Conservation (phyloP, 1,140 invertebrate genomes). For the Hetaerina americana region DNA sequence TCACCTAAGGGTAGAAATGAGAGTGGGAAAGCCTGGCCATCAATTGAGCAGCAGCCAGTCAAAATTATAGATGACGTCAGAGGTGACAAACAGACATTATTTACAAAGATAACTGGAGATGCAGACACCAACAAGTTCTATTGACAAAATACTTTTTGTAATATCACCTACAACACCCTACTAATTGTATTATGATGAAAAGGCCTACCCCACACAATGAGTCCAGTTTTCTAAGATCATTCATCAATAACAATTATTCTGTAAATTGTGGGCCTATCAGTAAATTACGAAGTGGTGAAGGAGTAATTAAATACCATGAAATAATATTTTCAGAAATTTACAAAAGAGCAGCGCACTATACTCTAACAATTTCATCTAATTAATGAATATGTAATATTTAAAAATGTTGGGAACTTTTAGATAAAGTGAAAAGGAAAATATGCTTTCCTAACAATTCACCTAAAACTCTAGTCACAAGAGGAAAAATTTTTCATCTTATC, state of each 20-base stretch:
- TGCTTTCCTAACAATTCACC: too few relatives aligned
- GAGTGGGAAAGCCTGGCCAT: not conserved
- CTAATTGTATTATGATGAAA: not conserved
- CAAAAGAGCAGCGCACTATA: too few relatives aligned
- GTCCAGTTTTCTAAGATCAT: not conserved
- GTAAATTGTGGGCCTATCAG: not conserved
- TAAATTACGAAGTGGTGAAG: too few relatives aligned
- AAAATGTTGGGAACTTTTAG: too few relatives aligned
- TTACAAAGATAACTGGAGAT: not conserved
- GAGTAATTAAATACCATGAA: too few relatives aligned
- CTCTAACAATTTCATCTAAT: too few relatives aligned
- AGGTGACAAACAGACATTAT: not conserved
- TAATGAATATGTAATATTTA: too few relatives aligned
- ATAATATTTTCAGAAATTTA: too few relatives aligned
- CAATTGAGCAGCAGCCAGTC: not conserved
- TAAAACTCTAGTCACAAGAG: too few relatives aligned
- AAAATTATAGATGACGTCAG: not conserved
- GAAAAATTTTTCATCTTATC: too few relatives aligned
- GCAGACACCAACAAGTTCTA: not conserved
- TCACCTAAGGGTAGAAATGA: not conserved
- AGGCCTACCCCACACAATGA: not conserved
- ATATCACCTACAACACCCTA: not conserved
- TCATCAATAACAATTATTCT: too few relatives aligned
- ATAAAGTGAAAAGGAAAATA: too few relatives aligned
- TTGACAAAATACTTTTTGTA: not conserved